These are phyloP conservation scores for Therioaphis trifolii DNA, from an alignment of 2,888 invertebrate species.

Conservation along the genomic window DNA sequence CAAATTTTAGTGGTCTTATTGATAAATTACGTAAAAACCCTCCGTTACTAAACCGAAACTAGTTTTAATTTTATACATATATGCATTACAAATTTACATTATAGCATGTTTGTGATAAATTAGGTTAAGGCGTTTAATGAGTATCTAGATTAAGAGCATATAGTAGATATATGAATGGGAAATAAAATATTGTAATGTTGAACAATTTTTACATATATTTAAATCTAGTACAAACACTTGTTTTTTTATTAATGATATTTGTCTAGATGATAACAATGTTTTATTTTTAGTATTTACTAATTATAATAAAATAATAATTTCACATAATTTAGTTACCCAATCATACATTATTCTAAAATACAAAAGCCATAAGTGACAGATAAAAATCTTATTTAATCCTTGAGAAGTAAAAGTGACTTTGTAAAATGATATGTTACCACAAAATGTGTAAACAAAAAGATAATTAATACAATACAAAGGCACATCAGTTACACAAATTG, in stretches of 20 bases:
- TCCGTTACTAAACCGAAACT: conserved; percentile 42
- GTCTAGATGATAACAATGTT: conserved; percentile 52
- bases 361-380: conserved; percentile 45
- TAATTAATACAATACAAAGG: conserved; percentile 51
- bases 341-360: conserved; percentile 50
- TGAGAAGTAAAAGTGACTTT: conserved; percentile 30
- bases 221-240: conserved; percentile 29
- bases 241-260: conserved; percentile 49
- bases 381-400: conserved; percentile 13
- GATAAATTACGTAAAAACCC: conserved; percentile 63
- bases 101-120: not conserved
- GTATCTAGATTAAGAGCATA: not conserved
- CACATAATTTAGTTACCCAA: conserved; percentile 52
- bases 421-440: conserved; percentile 52
- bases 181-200: not conserved
- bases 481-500: conserved; percentile 58
- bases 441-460: conserved; percentile 52
- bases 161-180: not conserved
- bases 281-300: conserved; percentile 33
- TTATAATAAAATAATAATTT: conserved; percentile 43
- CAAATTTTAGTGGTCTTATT: conserved; percentile 67
- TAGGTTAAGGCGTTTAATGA: not conserved
- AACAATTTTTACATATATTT: conserved; percentile 48
- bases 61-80: not conserved
- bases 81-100: not conserved